These are phyloP conservation scores for Orthonychiurus folsomi DNA, from an alignment of 2,888 invertebrate species.

Conservation along the genomic window DNA sequence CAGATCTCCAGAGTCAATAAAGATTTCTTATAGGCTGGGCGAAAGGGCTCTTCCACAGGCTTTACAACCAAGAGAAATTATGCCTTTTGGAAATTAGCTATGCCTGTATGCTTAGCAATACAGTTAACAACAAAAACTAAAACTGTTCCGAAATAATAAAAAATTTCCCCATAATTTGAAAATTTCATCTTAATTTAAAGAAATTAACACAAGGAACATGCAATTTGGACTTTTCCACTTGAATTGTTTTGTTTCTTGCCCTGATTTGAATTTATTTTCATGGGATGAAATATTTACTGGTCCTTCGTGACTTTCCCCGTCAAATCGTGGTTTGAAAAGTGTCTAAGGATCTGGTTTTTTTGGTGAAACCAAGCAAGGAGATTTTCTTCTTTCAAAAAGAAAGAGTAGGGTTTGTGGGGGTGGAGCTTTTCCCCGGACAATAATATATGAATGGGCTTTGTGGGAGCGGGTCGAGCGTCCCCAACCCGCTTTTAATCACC, in stretches of 20 bases:
- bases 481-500: slow-evolving; percentile 15
- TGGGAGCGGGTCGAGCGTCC: background rate
- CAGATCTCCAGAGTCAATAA: slow-evolving; percentile 23
- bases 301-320: background rate
- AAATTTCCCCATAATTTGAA: too few species aligned
- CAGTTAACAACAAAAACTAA: too few species aligned
- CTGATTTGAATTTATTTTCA: background rate
- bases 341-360: background rate
- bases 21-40: slow-evolving; percentile 10
- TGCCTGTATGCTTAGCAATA: too few species aligned
- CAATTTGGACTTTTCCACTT: too few species aligned
- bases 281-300: background rate
- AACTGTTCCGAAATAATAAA: too few species aligned
- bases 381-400: background rate
- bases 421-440: background rate
- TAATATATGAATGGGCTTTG: background rate
- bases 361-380: background rate
- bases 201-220: too few species aligned
- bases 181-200: too few species aligned
- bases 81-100: too few species aligned
- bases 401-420: background rate
- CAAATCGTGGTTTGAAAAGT: background rate
- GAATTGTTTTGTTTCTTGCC: background rate
- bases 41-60: too few species aligned
- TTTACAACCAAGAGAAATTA: too few species aligned